These are phyloP conservation scores for Tympanuchus pallidicinctus DNA, from an alignment of 2,113 vertebrate species.

Conservation along the genomic window DNA sequence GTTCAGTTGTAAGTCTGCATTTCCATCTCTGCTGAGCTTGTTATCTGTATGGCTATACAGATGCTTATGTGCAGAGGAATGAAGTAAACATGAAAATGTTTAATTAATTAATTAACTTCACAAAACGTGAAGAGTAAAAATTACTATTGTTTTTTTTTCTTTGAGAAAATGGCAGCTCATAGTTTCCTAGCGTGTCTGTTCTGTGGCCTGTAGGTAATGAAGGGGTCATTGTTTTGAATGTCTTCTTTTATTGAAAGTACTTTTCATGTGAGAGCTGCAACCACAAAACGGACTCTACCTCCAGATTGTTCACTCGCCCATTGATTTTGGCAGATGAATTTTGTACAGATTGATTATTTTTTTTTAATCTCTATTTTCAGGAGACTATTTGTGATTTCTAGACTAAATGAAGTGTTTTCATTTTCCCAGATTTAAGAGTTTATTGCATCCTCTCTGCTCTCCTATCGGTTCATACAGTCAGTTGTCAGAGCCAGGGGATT, in stretches of 20 bases:
- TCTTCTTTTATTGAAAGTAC: neutral
- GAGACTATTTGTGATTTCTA: neutral
- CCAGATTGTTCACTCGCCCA: neutral
- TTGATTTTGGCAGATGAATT: conserved; percentile 10
- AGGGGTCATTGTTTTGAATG: neutral
- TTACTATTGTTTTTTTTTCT: neutral
- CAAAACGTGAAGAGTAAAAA: neutral
- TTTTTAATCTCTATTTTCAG: conserved; percentile 1
- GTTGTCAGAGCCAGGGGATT: neutral
- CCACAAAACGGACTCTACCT: neutral
- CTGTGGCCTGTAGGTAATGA: neutral
- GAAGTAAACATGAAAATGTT: neutral
- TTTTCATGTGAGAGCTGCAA: neutral
- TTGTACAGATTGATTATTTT: neutral
- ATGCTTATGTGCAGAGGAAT: neutral
- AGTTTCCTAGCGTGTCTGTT: neutral
- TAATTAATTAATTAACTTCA: neutral
- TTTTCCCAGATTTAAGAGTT: neutral
- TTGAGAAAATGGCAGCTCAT: neutral
- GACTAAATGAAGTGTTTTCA: neutral
- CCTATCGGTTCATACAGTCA: neutral
- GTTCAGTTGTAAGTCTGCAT: neutral
- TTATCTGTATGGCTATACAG: neutral
- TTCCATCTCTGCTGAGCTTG: neutral
- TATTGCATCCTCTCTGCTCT: neutral